phyloP scores from a whole-genome alignment of 2,797 vertebrate genomes.

The Notolabrus celidotus region DNA sequence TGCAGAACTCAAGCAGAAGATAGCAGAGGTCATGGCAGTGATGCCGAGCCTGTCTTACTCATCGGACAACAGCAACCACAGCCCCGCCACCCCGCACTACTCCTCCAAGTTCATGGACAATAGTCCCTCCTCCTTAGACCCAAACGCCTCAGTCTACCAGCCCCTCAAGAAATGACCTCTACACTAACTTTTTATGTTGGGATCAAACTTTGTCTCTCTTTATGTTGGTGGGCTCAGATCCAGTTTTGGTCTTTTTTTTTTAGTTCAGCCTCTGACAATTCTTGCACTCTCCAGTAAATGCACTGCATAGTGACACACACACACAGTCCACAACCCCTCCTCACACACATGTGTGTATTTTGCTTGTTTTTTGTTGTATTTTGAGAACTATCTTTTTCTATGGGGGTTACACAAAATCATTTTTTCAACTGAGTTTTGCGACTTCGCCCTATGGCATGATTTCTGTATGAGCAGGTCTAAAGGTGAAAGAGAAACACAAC shows the following conservation, averaged over 20 bases:
- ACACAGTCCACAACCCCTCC: slow-evolving; percentile 25
- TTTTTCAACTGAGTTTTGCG: slow-evolving; percentile 30
- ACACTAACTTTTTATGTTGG: slow-evolving; percentile 24
- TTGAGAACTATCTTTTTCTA: slow-evolving; percentile 59
- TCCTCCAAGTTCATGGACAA: slow-evolving; percentile 99
- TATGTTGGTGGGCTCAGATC: slow-evolving; percentile 36
- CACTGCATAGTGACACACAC: slow-evolving; percentile 12
- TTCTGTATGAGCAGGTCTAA: slow-evolving; percentile 35
- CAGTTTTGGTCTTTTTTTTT: slow-evolving; percentile 40
- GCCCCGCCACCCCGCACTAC: slow-evolving; percentile 94
- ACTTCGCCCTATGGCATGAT: slow-evolving; percentile 49
- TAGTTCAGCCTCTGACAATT: slow-evolving; percentile 53
- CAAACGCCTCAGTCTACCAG: slow-evolving; percentile 98
- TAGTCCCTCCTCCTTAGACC: slow-evolving; percentile 96
- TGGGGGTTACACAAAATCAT: slow-evolving; percentile 34
- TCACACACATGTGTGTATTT: slow-evolving; percentile 42
- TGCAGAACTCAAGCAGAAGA: slow-evolving; percentile 98
- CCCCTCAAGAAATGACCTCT: slow-evolving; percentile 93
- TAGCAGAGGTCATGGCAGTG: slow-evolving; percentile 98
- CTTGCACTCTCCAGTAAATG: slow-evolving; percentile 56
- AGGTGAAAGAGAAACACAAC: slow-evolving; percentile 27
- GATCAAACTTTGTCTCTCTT: slow-evolving; percentile 52
- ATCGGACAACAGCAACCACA: slow-evolving; percentile 92
- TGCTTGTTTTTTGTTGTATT: slow-evolving; percentile 49
- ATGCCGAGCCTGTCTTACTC: slow-evolving; percentile 98